Percentiles rank a stretch among this genome's conserved stretches.
These are phyloP conservation scores for Vanessa atalanta DNA, from an alignment of 1,140 invertebrate genomes.

Conservation along the genomic window DNA sequence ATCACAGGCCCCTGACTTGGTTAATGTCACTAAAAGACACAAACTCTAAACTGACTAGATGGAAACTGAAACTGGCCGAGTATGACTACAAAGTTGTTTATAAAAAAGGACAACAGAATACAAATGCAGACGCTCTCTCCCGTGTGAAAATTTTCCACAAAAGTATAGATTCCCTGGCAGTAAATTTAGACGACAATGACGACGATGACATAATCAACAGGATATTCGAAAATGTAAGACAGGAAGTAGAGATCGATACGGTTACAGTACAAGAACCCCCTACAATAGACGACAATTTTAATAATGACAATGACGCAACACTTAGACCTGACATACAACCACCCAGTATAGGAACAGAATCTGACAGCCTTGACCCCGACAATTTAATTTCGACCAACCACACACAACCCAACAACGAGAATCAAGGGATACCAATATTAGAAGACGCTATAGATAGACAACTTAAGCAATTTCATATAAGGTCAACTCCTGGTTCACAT, in stretches of 20 bases:
- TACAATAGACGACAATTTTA: neutral
- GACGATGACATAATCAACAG: neutral
- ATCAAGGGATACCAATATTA: slow-evolving; percentile 4
- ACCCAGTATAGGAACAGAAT: neutral
- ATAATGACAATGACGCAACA: neutral
- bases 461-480: slow-evolving; percentile 43
- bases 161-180: neutral
- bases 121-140: neutral
- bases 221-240: neutral
- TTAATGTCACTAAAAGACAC: neutral
- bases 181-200: neutral
- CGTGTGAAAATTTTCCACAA: neutral
- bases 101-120: slow-evolving; percentile 1
- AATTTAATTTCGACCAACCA: neutral
- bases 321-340: slow-evolving; percentile 5
- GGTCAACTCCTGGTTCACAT: slow-evolving; percentile 36
- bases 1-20: neutral
- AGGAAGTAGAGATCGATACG: neutral
- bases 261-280: no score
- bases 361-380: neutral
- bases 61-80: neutral
- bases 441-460: slow-evolving; percentile 16
- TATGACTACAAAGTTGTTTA: neutral
- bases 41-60: neutral
- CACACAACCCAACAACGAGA: neutral